These are phyloP conservation scores for Anableps anableps DNA, from an alignment of 2,797 vertebrate genomes.

Conservation along the genomic window DNA sequence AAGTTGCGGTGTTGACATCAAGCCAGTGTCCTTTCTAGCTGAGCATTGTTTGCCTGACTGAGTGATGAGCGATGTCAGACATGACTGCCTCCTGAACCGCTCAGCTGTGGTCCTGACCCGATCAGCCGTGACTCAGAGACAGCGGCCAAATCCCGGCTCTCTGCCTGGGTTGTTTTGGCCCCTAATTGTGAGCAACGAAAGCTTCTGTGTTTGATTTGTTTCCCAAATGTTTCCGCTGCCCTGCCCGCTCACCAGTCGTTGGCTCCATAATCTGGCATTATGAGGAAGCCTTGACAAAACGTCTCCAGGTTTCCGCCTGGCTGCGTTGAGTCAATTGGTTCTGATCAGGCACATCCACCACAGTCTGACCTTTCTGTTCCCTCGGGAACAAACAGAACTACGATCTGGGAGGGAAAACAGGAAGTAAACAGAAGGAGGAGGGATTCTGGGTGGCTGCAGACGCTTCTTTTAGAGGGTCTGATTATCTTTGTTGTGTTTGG, in stretches of 20 bases:
- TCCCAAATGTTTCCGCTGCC: constrained; percentile 32
- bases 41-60: constrained; percentile 35
- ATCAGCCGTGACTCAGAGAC: constrained; percentile 38
- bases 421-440: constrained; percentile 2
- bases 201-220: constrained; percentile 23
- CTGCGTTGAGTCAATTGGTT: constrained; percentile 72
- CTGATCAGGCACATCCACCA: constrained; percentile 55
- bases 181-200: constrained; percentile 8
- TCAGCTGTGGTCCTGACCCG: constrained; percentile 63
- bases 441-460: not conserved
- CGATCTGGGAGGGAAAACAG: constrained; percentile 36
- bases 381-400: constrained; percentile 46
- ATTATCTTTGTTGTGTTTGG: constrained; percentile 47
- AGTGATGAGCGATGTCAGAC: constrained; percentile 64
- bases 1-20: not conserved
- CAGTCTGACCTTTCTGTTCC: constrained; percentile 61
- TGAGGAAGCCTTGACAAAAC: not conserved
- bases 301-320: constrained; percentile 65
- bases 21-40: constrained; percentile 41
- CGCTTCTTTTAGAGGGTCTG: not conserved
- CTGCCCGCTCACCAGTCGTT: constrained; percentile 44
- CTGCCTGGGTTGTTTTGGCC: constrained; percentile 48
- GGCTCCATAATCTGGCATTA: not conserved
- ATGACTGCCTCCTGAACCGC: constrained; percentile 55
- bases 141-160: constrained; percentile 39